A percentile compares a stretch with the other conserved stretches of the same genome.
Conservation (phyloP, 2,797 vertebrate species). For the Peromyscus attwateri region DNA sequence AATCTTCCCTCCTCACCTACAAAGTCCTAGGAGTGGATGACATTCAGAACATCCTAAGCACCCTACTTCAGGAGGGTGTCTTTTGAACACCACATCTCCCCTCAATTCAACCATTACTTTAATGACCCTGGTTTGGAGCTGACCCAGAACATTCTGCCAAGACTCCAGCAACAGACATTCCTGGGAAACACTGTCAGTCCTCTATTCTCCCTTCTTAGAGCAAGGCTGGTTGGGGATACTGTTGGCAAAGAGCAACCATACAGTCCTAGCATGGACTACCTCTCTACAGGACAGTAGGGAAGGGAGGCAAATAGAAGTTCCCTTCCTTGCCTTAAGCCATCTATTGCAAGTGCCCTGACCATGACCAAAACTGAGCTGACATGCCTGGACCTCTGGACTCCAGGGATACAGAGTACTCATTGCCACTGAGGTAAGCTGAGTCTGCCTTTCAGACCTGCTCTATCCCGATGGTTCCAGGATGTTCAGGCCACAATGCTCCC, state of each 20-base stretch:
- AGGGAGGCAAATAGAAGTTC: neutral
- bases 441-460: neutral
- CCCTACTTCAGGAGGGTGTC: neutral
- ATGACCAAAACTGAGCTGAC: neutral
- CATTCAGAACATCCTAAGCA: neutral
- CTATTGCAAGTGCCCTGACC: neutral
- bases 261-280: neutral
- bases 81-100: neutral
- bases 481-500: neutral
- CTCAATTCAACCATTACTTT: neutral
- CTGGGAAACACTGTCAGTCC: neutral
- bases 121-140: neutral
- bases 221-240: neutral
- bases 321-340: neutral
- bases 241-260: neutral
- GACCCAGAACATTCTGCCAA: neutral
- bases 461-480: neutral
- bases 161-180: conserved; percentile 7
- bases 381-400: neutral
- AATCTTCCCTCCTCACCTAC: conserved; percentile 11
- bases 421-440: neutral
- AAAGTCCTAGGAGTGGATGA: neutral
- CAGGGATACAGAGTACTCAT: neutral
- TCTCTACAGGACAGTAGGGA: neutral
- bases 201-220: neutral